Base-by-base conservation (phyloP, 2,113 vertebrate species). In the Rhabdomys dilectus region DNA sequence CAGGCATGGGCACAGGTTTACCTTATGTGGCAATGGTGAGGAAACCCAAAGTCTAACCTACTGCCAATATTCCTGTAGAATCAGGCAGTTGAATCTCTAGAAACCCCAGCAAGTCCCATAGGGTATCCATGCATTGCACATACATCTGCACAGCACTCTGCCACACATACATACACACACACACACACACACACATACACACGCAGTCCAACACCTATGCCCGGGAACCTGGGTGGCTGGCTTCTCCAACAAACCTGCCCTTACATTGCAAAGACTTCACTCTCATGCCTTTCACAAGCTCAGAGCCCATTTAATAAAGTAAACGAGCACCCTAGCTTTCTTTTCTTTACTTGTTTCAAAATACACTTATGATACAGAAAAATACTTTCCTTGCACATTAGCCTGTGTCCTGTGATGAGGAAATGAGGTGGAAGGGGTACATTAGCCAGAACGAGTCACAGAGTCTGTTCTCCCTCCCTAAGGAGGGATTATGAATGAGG, bases 301-400 rank as follows among this genome's bases (percentile, higher is more conserved):
- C 97, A 96, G 96, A 96, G 94, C 95, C 97, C 98, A 91, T 84
- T 97, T 98, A 98, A 97, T 88, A 98, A 98, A 98, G 98, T 98
- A 99, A 97, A 98, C 0, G 45, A 73, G 81, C 66, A n/a, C 29
- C 42, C 89, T 97, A 91, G 82, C 93, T 91, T 87, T 96, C 93
- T 85, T 66, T 22, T 96, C 93, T 85, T 66, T 22, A 11, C 91
- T 97, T 45, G 80, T 98, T 89, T 97, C 97, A 99, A 99, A 99
- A 98, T 98, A 98, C 97, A 98, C 98, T 98, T 98, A 97, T 88
- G 97, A 96, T 91, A 97, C 98, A 98, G 96, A 99, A 99, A 99
- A 98, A 99, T 98, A 99, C 90, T 97, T 86, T 76, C 98, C 95
- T 97, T 72, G 88, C 88, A 95, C 89, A 91, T 93, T 91, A 77